These are phyloP conservation scores for Delichon dasypus DNA, from an alignment of 2,797 vertebrate species.

Conservation along the genomic window DNA sequence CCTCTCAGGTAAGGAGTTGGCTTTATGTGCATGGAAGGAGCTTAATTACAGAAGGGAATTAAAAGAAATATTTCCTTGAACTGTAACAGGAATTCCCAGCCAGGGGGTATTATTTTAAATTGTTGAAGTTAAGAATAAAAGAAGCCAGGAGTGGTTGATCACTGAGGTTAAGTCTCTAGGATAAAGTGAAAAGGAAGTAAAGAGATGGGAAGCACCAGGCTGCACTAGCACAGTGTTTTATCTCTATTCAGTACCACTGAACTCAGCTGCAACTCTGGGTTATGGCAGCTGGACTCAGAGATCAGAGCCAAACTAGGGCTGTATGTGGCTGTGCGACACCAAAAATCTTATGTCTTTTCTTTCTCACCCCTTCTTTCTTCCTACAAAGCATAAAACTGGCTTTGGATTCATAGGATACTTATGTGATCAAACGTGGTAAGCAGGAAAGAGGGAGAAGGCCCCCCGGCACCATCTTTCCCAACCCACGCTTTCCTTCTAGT, in stretches of 20 bases:
- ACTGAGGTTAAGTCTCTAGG: not conserved
- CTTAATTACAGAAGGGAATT: not conserved
- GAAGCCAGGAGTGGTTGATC: not conserved
- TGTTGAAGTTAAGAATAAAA: not conserved
- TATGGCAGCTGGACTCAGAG: not conserved
- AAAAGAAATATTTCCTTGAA: not conserved
- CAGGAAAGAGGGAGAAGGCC: not conserved
- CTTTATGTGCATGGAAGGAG: not conserved
- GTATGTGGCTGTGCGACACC: not conserved
- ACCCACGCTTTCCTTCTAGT: not conserved
- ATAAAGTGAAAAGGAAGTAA: not conserved
- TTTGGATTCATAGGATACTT: not conserved
- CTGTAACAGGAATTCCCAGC: constrained; percentile 21
- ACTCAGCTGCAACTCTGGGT: not conserved
- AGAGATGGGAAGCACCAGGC: not conserved
- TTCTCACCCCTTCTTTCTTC: not conserved
- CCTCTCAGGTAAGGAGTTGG: not conserved
- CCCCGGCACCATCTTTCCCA: not conserved
- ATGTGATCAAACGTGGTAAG: not conserved
- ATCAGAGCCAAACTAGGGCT: not conserved
- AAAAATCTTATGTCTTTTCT: not conserved
- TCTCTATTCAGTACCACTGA: not conserved
- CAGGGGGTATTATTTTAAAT: constrained; percentile 36
- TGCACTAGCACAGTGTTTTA: not conserved
- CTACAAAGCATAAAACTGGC: not conserved